These are phyloP conservation scores for Leptodactylus fallax DNA, from an alignment of 2,797 vertebrate species.

Conservation along the genomic window DNA sequence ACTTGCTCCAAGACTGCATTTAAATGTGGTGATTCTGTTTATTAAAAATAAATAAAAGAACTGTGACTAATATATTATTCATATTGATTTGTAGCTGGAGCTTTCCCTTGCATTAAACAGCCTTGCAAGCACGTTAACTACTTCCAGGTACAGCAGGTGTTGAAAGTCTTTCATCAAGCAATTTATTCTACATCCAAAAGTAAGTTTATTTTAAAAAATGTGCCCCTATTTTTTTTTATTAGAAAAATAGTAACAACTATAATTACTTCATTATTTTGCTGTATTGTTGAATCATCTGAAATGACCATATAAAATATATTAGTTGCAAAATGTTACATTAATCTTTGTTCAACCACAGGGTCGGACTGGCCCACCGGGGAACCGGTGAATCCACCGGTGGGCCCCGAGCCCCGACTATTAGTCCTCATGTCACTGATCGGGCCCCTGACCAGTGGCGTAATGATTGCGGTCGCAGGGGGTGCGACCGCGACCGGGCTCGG, in stretches of 20 bases:
- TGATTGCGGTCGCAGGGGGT: too few species aligned
- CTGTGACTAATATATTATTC: constrained; percentile 51
- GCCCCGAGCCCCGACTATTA: too few species aligned
- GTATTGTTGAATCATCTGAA: neutral
- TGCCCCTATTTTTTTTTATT: neutral
- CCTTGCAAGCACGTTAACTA: constrained; percentile 34
- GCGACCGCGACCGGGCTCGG: too few species aligned
- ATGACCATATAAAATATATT: neutral
- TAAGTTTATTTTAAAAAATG: neutral
- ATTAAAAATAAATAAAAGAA: constrained; percentile 56
- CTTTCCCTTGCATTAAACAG: neutral
- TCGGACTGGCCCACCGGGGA: too few species aligned
- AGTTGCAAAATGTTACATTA: neutral
- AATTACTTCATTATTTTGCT: too few species aligned
- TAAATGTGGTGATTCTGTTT: constrained; percentile 43
- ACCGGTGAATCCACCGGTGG: too few species aligned
- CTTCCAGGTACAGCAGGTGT: neutral
- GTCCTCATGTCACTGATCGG: too few species aligned
- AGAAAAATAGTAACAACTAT: neutral
- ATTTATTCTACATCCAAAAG: neutral
- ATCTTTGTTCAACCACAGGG: too few species aligned
- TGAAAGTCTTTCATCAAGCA: neutral
- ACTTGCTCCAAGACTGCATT: constrained; percentile 39
- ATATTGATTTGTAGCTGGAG: constrained; percentile 46
- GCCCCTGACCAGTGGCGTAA: too few species aligned